Conservation (phyloP, 2,888 invertebrate genomes). For the Myathropa florea region DNA sequence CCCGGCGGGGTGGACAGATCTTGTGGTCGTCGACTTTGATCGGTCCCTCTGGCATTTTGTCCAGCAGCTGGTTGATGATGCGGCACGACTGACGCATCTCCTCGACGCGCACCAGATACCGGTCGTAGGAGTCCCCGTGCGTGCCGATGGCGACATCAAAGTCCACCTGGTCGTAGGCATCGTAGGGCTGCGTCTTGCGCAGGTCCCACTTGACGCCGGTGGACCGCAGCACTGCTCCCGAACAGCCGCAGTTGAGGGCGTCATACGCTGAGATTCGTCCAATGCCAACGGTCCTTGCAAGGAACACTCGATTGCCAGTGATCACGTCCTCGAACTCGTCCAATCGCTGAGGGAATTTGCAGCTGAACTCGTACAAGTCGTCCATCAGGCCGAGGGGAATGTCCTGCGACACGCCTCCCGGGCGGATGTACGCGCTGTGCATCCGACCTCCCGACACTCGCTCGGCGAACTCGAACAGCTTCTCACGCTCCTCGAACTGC, state of each 20-base stretch:
- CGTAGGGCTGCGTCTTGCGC: conserved; percentile 90
- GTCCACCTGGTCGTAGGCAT: conserved; percentile 90
- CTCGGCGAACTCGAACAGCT: conserved; percentile 92
- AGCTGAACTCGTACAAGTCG: conserved; percentile 88
- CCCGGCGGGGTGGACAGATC: conserved; percentile 86
- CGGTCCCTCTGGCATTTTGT: conserved; percentile 91
- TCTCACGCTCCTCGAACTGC: conserved; percentile 94
- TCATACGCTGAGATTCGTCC: conserved; percentile 88
- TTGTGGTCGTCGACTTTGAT: conserved; percentile 91
- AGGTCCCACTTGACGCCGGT: conserved; percentile 94
- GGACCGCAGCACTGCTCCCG: conserved; percentile 89
- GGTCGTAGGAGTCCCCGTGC: conserved; percentile 92
- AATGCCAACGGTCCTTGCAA: conserved; percentile 87
- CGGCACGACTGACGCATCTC: conserved; percentile 90
- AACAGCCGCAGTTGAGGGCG: conserved; percentile 87
- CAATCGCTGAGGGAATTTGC: conserved; percentile 86
- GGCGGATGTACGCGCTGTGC: conserved; percentile 90
- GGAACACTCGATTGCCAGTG: conserved; percentile 89
- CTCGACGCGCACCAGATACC: conserved; percentile 85
- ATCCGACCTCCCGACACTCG: conserved; percentile 91
- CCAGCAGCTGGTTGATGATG: conserved; percentile 90
- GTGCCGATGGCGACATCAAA: conserved; percentile 92
- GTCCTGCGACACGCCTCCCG: conserved; percentile 90
- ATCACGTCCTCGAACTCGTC: conserved; percentile 92
- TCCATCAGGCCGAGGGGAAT: conserved; percentile 89